Percentiles rank a stretch among this genome's conserved stretches.
phyloP scores from a whole-genome alignment of 2,113 vertebrate genomes.

The Brachypodius melanocephalos region DNA sequence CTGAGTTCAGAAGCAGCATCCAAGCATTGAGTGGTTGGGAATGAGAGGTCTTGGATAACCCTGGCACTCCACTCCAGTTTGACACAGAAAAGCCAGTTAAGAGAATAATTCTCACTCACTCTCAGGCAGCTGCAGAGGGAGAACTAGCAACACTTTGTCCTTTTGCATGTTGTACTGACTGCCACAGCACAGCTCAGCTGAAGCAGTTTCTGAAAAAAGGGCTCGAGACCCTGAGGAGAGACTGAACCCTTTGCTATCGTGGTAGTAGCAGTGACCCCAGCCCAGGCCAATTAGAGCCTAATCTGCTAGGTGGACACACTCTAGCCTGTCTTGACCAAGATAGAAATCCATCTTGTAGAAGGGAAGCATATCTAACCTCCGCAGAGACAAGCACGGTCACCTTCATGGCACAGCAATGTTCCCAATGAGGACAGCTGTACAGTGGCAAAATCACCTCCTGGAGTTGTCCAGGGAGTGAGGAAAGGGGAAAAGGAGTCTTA shows the following conservation, averaged over 20 bases:
- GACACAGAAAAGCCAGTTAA: not conserved
- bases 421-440: rapidly evolving
- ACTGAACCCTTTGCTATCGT: not conserved
- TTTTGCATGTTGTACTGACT: not conserved
- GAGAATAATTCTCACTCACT: not conserved
- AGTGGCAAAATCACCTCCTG: not conserved
- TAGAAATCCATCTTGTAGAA: not conserved
- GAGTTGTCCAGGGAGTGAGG: not conserved
- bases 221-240: not conserved
- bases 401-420: not conserved
- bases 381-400: rapidly evolving
- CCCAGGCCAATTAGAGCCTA: not conserved
- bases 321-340: not conserved
- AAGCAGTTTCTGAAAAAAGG: not conserved
- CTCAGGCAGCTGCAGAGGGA: not conserved
- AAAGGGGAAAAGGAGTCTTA: not conserved
- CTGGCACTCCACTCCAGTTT: not conserved
- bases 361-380: not conserved
- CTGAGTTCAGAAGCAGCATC: not conserved
- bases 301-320: not conserved
- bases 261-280: not conserved
- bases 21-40: not conserved
- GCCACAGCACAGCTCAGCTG: not conserved
- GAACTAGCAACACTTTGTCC: rapidly evolving
- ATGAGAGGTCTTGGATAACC: rapidly evolving